Conservation (phyloP, 2,797 vertebrate species). For the Euphonia xanthogaster region DNA sequence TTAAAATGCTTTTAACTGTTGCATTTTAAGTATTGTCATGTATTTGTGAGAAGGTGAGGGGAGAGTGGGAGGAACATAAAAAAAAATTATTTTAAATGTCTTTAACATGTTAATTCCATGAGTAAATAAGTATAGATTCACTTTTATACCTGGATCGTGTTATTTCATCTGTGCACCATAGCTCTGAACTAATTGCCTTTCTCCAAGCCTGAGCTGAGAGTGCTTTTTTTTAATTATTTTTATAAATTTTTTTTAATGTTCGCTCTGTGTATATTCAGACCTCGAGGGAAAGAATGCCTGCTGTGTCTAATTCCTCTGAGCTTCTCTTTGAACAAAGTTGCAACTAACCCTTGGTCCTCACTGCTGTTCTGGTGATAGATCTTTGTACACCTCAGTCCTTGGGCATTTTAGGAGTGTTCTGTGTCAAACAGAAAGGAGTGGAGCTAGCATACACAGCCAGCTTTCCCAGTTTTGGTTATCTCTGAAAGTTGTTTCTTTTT, state of each 20-base stretch:
- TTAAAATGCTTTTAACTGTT: neutral
- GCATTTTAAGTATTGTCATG: neutral
- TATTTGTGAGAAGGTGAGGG: neutral
- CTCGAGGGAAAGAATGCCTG: conserved; percentile 24
- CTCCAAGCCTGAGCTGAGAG: neutral
- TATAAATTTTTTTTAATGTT: neutral
- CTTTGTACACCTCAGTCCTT: conserved; percentile 20
- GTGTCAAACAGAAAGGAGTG: conserved; percentile 4
- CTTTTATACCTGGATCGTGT: neutral
- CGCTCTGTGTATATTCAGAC: neutral
- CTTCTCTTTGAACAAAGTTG: conserved; percentile 44
- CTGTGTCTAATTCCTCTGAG: conserved; percentile 39
- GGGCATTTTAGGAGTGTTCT: conserved; percentile 11
- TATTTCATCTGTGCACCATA: neutral
- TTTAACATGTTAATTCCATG: neutral
- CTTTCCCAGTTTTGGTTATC: neutral
- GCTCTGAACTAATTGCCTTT: neutral
- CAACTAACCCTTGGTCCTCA: neutral
- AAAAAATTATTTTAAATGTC: neutral
- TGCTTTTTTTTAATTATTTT: neutral
- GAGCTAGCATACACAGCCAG: neutral
- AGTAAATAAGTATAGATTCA: neutral
- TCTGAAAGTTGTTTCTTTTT: conserved; percentile 35
- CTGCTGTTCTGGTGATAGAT: neutral
- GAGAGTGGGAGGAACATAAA: neutral